A percentile compares a stretch with the other conserved stretches of the same genome.
These are phyloP conservation scores for Lagocephalus sceleratus DNA, from an alignment of 2,797 vertebrate genomes.

Conservation along the genomic window DNA sequence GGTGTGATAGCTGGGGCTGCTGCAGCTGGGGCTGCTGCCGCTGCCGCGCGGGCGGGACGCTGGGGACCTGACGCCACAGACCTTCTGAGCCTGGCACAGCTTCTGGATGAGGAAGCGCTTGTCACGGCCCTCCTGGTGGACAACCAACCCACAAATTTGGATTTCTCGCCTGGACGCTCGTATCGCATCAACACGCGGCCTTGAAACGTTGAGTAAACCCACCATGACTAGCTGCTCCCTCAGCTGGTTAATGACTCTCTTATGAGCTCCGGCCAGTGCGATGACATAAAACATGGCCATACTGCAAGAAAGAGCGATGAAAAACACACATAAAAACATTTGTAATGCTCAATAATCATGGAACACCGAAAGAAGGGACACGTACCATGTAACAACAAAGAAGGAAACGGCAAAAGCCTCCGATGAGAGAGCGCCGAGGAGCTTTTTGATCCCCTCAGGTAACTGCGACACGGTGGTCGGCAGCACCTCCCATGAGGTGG, in stretches of 20 bases:
- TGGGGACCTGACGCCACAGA: constrained; percentile 1
- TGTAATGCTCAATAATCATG: background rate
- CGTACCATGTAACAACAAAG: constrained; percentile 87
- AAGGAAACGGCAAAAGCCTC: constrained; percentile 91
- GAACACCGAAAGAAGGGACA: constrained; percentile 2
- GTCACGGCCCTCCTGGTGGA: constrained; percentile 81
- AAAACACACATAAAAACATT: background rate
- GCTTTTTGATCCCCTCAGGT: constrained; percentile 51
- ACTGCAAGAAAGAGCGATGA: constrained; percentile 63
- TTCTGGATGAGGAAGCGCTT: constrained; percentile 88
- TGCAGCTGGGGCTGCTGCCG: constrained; percentile 22
- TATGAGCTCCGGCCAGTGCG: constrained; percentile 90
- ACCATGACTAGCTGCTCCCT: constrained; percentile 89
- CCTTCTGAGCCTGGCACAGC: constrained; percentile 80
- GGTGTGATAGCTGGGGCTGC: constrained; percentile 63
- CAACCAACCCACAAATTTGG: too few species aligned
- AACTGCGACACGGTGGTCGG: constrained; percentile 70
- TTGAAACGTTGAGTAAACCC: constrained; percentile 42
- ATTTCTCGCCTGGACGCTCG: too few species aligned
- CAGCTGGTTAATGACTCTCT: constrained; percentile 84
- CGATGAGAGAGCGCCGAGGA: constrained; percentile 78
- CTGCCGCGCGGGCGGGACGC: constrained; percentile 11
- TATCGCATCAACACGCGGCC: background rate
- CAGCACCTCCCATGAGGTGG: constrained; percentile 84
- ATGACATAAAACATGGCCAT: constrained; percentile 92